These are phyloP conservation scores for Chondrilla cf. caribensis DNA, from an alignment of 37 sponge, comb jelly and placozoan species.

Conservation along the genomic window DNA sequence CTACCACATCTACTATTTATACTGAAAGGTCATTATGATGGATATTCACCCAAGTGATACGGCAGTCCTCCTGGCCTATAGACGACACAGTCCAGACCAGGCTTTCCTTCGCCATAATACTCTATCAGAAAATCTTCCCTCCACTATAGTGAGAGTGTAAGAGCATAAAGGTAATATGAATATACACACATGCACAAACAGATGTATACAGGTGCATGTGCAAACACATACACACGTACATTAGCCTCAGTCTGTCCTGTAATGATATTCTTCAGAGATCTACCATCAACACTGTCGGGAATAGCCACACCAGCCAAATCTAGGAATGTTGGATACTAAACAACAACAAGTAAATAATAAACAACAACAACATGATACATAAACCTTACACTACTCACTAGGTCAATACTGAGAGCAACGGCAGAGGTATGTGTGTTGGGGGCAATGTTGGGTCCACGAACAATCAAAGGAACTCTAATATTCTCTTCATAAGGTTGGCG, in stretches of 20 bases:
- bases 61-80: neutral
- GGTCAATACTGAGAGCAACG: constrained; percentile 76
- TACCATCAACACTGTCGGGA: constrained; percentile 72
- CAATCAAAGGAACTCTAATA: constrained; percentile 86
- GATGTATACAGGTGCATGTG: too few relatives aligned
- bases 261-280: constrained; percentile 53
- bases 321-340: constrained; percentile 75
- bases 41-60: constrained; percentile 37
- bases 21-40: neutral
- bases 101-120: constrained; percentile 68
- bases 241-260: neutral
- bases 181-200: too few relatives aligned
- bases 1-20: neutral
- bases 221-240: neutral
- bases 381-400: constrained; percentile 30
- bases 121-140: constrained; percentile 61
- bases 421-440: constrained; percentile 18
- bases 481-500: constrained; percentile 84
- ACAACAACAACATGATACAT: neutral
- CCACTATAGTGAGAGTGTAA: constrained; percentile 24
- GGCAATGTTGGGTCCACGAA: constrained; percentile 69
- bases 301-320: constrained; percentile 68
- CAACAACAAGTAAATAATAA: neutral
- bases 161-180: neutral
- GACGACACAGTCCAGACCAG: neutral